A percentile compares a stretch with the other conserved stretches of the same genome.
Evolutionary conservation across 2,113 vertebrate genomes (phyloP).

Genomic region (Panthera uncia): DNA sequence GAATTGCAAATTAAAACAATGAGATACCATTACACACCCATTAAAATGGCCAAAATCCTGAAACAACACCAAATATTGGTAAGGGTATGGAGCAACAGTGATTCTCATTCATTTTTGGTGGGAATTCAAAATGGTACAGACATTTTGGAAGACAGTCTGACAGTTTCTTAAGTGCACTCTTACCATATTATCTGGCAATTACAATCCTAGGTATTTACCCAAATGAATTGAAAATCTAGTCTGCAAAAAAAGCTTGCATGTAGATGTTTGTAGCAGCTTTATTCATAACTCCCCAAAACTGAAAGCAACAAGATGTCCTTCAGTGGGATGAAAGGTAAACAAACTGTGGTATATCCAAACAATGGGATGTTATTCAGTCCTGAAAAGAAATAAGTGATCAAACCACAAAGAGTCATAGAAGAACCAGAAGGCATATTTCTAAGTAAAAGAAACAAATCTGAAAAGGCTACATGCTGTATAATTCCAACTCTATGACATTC

Average conservation of each 20-base stretch:
- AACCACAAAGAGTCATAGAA: neutral
- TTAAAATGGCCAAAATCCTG: neutral
- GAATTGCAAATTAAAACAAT: neutral
- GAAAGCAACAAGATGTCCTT: neutral
- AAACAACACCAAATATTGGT: neutral
- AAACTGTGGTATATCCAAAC: neutral
- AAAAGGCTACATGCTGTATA: neutral
- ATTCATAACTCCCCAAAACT: neutral
- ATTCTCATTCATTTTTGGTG: neutral
- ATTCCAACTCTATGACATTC: neutral
- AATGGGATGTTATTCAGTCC: neutral
- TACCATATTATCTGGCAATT: neutral
- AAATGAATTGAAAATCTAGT: neutral
- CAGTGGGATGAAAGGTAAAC: neutral
- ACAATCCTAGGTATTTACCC: neutral
- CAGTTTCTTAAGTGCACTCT: neutral
- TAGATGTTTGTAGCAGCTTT: neutral
- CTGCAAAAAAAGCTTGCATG: neutral
- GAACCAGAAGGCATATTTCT: neutral
- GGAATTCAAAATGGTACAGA: neutral
- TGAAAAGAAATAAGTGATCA: neutral
- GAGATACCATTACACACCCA: neutral
- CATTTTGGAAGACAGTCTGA: neutral
- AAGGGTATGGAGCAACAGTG: neutral
- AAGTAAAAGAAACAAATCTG: neutral